Evolutionary conservation across 2,888 invertebrate genomes (phyloP).

Genomic region (Nephrotoma guestfalica): DNA sequence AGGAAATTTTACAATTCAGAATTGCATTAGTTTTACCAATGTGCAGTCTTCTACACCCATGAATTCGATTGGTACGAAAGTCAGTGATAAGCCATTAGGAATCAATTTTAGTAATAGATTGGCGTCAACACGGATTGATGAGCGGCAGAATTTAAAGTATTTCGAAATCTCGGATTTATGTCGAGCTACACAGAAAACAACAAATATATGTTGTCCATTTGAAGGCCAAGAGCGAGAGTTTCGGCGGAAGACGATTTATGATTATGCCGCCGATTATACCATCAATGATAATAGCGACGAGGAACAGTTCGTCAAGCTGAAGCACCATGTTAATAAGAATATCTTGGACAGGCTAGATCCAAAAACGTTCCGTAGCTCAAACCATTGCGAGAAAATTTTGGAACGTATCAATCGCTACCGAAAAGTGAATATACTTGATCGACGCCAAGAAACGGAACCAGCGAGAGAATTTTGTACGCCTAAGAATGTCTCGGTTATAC

Average conservation of each 20-base stretch:
- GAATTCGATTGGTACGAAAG: background rate
- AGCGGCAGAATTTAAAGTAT: background rate
- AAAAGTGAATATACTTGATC: background rate
- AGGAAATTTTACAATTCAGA: background rate
- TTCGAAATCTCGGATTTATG: background rate
- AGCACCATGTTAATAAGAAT: background rate
- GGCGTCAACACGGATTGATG: background rate
- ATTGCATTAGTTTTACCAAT: background rate
- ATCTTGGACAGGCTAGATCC: background rate
- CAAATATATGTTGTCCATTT: too few relatives aligned
- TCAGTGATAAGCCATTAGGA: background rate
- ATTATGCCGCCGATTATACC: background rate
- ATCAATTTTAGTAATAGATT: background rate
- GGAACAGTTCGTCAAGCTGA: background rate
- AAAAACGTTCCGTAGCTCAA: background rate
- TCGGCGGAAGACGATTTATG: background rate
- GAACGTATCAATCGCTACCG: background rate
- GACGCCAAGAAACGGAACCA: background rate
- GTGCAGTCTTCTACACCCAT: background rate
- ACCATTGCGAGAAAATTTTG: background rate
- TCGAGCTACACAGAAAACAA: background rate
- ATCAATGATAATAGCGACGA: background rate
- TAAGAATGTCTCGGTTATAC: background rate
- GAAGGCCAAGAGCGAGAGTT: background rate
- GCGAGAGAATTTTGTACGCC: background rate